Base-by-base conservation (phyloP, 2,797 vertebrate genomes). In the Zenarchopterus dispar region DNA sequence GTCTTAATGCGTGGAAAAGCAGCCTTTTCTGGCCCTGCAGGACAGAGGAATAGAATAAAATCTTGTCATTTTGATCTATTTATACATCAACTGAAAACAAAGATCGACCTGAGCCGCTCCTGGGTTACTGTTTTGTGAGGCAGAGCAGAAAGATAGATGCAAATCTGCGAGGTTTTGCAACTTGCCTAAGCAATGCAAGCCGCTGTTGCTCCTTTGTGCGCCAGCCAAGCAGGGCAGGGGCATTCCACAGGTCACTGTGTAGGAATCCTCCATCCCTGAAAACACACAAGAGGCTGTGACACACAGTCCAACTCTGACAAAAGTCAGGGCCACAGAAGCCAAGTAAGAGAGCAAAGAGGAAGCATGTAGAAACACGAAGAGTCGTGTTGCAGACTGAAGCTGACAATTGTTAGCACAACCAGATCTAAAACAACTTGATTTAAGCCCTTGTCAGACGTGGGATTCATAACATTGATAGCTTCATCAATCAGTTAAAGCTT, bases 211-310 rank as follows among this genome's bases (percentile, higher is more conserved):
- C 87, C 84, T 92, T 87, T 93, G 93, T 88, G 88, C 77, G 77
- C 87, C 91, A 88, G 87, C 77, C 80, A 91, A 81, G 87, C 93
- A 94, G 67, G 91, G 92, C 91, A 94, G 89, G 78, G 96, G 93
- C 86, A 92, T 93, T 91, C 97, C 97, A 85, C 97, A 99, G 93
- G 94, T 96, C 88, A 99, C 93, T 47, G 93, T 96, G 86, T 97
- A 99, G 84, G 96, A 95, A 91, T 98, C 97, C 88, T 96, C 92
- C 55, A 82, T 88, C 73, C 93, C 94, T 95, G 83, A 84, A 81
- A 84, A 87, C 86, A 86, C 81, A 90, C 84, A 87, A 64, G 56
- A 81, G 84, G 82, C 85, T 76, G 41, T 83, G 88, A 89, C 81
- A 88, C 75, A 67, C 67, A 51, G 83, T 77, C 79, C 77, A 41